phyloP scores from a whole-genome alignment of 2,888 invertebrate genomes.

The Mongoloraphidia duomilia region DNA sequence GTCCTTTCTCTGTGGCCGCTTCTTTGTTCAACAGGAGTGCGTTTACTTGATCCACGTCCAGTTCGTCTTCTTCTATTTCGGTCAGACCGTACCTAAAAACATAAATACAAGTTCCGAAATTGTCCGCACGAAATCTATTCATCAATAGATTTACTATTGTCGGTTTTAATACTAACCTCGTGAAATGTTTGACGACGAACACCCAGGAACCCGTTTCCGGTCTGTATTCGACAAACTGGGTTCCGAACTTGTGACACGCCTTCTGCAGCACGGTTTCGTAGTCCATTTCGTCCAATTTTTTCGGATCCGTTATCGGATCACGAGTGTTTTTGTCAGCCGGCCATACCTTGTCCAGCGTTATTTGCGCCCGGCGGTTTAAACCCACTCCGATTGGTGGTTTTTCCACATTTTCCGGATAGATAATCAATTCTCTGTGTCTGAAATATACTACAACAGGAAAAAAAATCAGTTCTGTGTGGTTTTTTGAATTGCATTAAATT shows the following conservation, averaged over 20 bases:
- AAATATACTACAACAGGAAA: conserved; percentile 57
- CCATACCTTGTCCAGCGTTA: conserved; percentile 89
- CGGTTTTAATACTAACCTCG: conserved; percentile 59
- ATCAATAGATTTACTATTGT: too few relatives aligned
- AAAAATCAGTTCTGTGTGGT: not conserved
- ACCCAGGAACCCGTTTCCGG: conserved; percentile 97
- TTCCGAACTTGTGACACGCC: conserved; percentile 74
- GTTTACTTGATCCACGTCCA: too few relatives aligned
- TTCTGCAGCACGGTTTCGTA: conserved; percentile 75
- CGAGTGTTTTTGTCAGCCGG: conserved; percentile 75
- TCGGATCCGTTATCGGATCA: conserved; percentile 63
- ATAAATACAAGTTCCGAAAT: too few relatives aligned
- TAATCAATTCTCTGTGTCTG: conserved; percentile 83
- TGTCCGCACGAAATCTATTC: too few relatives aligned
- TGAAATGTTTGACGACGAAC: conserved; percentile 87
- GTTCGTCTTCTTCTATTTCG: conserved; percentile 77
- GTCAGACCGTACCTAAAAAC: conserved; percentile 30
- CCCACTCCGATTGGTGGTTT: conserved; percentile 83
- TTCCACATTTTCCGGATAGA: conserved; percentile 80
- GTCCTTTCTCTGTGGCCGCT: too few relatives aligned
- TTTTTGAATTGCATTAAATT: not conserved
- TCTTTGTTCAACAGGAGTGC: too few relatives aligned
- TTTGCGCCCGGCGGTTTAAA: conserved; percentile 79
- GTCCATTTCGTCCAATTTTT: conserved; percentile 62
- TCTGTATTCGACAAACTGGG: conserved; percentile 85